Base-by-base conservation (phyloP, 2,113 vertebrate genomes). In the Pygoscelis adeliae region DNA sequence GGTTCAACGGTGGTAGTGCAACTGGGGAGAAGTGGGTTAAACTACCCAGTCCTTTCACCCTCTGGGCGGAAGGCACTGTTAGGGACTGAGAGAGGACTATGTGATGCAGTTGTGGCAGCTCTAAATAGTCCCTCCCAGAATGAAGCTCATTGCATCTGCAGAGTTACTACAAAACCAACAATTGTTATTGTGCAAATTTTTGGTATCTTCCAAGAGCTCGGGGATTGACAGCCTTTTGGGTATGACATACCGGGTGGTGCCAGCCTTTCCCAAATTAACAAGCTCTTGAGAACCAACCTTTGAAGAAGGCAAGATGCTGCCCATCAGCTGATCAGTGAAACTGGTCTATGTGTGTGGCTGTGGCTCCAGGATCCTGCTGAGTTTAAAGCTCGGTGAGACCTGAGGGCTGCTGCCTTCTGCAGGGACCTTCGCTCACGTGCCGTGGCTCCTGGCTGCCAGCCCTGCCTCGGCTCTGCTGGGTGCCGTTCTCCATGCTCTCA, bases 1-100 rank as follows among this genome's bases (percentile, higher is more conserved):
- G n/a, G 36, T 34, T 53, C 49, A 2, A 0, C 2, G 19, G 19
- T 44, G 59, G 29, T 8, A 11, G n/a, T 15, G 8, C 3, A 3
- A 4, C 40, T 70, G 40, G 44, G 47, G 46, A 62, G 17, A 53
- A 40, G 46, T 1, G 27, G 5, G 11, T 83, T 72, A 18, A 65
- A 53, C 17, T 6, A 19, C 30, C 34, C 14, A 2, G 2, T 15
- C 15, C 27, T 61, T 25, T 21, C 14, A 22, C 15, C 16, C 4
- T 9, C 1, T 2, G 32, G 53, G 59, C 0, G 1, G 70, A 70
- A 50, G 19, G 29, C 18, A 3, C 10, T 38, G 46, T 9, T 36
- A 6, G 53, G 32, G 59, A 34, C 17, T 42, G 42, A 11, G 46
- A 34, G 2, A 44, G 42, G 20, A 9, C 53, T 69, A 4, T 29